phyloP scores from a whole-genome alignment of 1,140 invertebrate species.

The Asbolus verrucosus region DNA sequence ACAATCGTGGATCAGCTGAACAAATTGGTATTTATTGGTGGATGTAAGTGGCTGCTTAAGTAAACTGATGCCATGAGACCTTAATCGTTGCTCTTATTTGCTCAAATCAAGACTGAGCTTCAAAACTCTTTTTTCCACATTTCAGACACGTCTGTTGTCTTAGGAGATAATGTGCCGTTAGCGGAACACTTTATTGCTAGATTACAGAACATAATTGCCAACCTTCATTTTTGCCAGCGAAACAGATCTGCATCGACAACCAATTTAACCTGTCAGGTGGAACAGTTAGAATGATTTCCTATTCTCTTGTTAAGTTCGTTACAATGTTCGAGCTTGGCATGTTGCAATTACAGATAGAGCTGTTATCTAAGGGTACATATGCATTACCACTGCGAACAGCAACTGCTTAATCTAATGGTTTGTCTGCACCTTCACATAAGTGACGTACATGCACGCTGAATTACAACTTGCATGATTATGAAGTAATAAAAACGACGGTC shows the following conservation, averaged over 20 bases:
- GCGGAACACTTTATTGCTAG: not conserved
- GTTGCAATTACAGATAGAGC: conserved; percentile 40
- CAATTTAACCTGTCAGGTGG: conserved; percentile 9
- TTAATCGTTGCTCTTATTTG: conserved; percentile 29
- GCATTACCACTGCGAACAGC: conserved; percentile 28
- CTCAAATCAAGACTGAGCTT: conserved; percentile 16
- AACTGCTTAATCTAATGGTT: conserved; percentile 35
- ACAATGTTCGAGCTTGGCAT: conserved; percentile 2
- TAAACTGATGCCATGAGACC: conserved; percentile 36
- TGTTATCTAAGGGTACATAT: conserved; percentile 27
- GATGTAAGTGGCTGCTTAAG: conserved; percentile 40
- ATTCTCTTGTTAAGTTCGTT: conserved; percentile 6
- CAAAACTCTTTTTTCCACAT: conserved; percentile 1
- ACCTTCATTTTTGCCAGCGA: not conserved
- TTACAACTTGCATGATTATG: not conserved
- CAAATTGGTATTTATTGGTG: conserved; percentile 46
- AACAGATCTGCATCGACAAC: not conserved
- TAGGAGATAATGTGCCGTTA: conserved; percentile 11
- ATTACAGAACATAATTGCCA: conserved; percentile 13
- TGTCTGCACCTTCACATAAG: conserved; percentile 22
- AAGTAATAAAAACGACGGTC: not conserved
- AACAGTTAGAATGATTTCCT: conserved; percentile 11
- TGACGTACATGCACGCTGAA: conserved; percentile 9
- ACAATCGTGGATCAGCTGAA: conserved; percentile 54
- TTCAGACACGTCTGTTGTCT: conserved; percentile 23